Base-by-base conservation (phyloP, 2,888 invertebrate species). In the Apotomis betuletana region DNA sequence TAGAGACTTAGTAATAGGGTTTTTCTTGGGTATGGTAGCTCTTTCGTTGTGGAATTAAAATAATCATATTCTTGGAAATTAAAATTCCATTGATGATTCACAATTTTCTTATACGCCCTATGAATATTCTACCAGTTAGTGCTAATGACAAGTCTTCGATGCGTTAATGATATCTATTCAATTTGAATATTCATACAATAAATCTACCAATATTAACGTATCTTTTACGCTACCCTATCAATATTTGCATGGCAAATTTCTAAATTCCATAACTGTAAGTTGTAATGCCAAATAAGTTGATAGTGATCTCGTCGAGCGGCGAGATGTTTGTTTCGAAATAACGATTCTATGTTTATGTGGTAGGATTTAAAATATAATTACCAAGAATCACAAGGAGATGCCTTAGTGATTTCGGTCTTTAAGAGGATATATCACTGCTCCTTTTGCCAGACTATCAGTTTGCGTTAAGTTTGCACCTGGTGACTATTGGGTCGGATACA, bases 241-340 rank as follows among this genome's bases (percentile, higher is more conserved):
- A 70, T 65, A 65, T 70, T 65, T 27, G 49, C 65, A 60, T 59
- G 63, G 52, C 27, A 27, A 63, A 59, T 52, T 72, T 62, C 62
- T 68, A 67, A 59, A 72, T 36, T 15, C 41, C 62, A 63, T 57
- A 69, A 58, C 3, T 27, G 51, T 70, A 59, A 27, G 9, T 38
- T 13, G 13, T 44, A 71, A 62, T 62, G 61, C 13, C 52, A 62
- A 67, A 65, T 46, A 52, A 63, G 49, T 12, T 63, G 52, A 67
- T 57, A 52, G 55, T 44, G 59, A 41, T 59, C 59, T 12, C 13
- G n/a, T 4, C 44, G 10, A 27, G 27, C 2, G 27, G 27, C 27
- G 27, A 27, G 27, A 27, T 27, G 27, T 27, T 15, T 27, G 27
- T 27, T 27, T 27, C 27, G 27, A 27, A 27, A 27, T 27, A 2